Conservation (phyloP, 2,888 invertebrate species). For the Nemurella pictetii region DNA sequence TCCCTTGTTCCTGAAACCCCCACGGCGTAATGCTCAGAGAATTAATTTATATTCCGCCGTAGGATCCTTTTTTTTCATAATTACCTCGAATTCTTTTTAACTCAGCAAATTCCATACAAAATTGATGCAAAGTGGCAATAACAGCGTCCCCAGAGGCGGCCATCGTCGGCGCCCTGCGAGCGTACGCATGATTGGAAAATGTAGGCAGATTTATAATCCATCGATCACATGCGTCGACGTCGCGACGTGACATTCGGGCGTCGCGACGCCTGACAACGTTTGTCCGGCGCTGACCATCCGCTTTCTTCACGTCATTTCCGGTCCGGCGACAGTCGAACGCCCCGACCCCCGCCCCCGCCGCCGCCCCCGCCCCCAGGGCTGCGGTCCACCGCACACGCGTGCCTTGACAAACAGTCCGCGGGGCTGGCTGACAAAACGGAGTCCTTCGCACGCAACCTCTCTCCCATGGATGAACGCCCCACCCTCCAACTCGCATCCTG, state of each 20-base stretch:
- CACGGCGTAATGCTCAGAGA: not conserved
- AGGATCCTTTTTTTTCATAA: not conserved
- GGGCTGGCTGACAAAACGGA: constrained; percentile 32
- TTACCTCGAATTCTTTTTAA: not conserved
- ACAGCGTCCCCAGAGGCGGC: not conserved
- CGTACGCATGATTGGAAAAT: not conserved
- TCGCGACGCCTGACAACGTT: not conserved
- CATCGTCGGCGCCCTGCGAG: not conserved
- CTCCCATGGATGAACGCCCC: constrained; percentile 34
- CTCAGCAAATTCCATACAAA: not conserved
- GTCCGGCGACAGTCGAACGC: constrained; percentile 43
- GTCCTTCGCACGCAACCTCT: not conserved
- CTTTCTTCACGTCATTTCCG: constrained; percentile 36
- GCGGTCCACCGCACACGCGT: constrained; percentile 34
- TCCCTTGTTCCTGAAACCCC: not conserved
- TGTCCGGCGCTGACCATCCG: not conserved
- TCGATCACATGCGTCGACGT: not conserved
- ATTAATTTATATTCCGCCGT: not conserved
- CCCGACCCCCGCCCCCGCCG: constrained; percentile 38
- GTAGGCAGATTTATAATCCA: not conserved
- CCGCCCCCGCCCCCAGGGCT: constrained; percentile 42
- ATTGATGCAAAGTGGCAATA: not conserved
- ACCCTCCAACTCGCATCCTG: constrained; percentile 41
- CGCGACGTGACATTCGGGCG: not conserved
- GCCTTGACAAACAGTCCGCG: constrained; percentile 33